These are phyloP conservation scores for Megaceryle alcyon DNA, from an alignment of 2,797 vertebrate species.

Conservation along the genomic window DNA sequence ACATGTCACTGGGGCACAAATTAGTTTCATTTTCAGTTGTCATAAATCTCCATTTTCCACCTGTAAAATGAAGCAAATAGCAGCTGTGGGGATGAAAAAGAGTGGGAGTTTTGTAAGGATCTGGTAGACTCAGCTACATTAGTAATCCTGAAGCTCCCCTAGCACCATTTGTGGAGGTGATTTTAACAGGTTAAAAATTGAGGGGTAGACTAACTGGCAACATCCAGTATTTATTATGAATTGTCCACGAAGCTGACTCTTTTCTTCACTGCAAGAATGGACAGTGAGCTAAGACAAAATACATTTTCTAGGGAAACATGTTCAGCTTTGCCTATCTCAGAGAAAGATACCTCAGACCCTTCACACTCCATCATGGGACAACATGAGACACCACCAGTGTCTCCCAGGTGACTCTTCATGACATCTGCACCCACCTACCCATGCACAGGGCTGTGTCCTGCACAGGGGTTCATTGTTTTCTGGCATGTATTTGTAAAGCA, in stretches of 20 bases:
- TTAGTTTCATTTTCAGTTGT: not conserved
- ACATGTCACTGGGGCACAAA: not conserved
- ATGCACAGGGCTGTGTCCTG: not conserved
- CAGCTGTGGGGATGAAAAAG: not conserved
- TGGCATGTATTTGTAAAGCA: not conserved
- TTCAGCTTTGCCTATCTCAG: not conserved
- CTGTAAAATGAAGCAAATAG: not conserved
- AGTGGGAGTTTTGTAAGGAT: not conserved
- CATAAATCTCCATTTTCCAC: not conserved
- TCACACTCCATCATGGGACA: not conserved
- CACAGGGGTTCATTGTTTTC: not conserved
- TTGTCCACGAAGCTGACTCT: not conserved
- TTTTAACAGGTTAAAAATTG: not conserved
- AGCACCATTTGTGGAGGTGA: not conserved
- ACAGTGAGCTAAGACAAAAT: not conserved
- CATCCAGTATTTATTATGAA: not conserved
- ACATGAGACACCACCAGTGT: not conserved
- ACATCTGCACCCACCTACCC: not conserved
- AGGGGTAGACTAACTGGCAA: not conserved
- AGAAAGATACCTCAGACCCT: not conserved
- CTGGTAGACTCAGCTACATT: not conserved
- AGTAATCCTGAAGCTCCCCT: not conserved
- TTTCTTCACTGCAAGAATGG: not conserved
- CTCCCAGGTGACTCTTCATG: not conserved
- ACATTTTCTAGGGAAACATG: not conserved